phyloP scores from a whole-genome alignment of 2,888 invertebrate genomes.

The Hypomecis punctinalis region DNA sequence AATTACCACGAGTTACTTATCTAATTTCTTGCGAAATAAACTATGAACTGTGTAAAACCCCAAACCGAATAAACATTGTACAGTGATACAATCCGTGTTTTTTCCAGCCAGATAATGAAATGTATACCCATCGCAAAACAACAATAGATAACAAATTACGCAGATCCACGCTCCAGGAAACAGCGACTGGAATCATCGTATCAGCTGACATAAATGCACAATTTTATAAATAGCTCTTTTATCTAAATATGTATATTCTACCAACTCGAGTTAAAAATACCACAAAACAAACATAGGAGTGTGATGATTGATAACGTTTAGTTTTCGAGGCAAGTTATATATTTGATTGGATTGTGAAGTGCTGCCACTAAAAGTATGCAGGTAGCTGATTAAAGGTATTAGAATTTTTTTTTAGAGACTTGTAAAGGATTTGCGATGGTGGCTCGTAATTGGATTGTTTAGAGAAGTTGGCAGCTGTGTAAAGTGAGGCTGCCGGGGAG shows the following conservation, averaged over 20 bases:
- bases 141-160: conserved; percentile 25
- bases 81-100: not conserved
- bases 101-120: conserved; percentile 6
- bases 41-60: too few species aligned
- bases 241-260: conserved; percentile 14
- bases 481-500: conserved; percentile 35
- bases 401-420: too few species aligned
- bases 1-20: too few species aligned
- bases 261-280: conserved; percentile 9
- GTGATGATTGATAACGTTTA: conserved; percentile 35
- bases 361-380: too few species aligned
- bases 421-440: not conserved
- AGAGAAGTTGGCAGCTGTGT: conserved; percentile 13
- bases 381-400: not conserved
- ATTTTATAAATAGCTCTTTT: conserved; percentile 18
- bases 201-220: conserved; percentile 25
- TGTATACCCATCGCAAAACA: conserved; percentile 18
- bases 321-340: conserved; percentile 27
- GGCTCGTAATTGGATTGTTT: not conserved
- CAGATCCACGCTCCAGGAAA: conserved; percentile 26
- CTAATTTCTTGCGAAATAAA: too few species aligned
- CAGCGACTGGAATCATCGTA: conserved; percentile 15
- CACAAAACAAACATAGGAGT: conserved; percentile 15
- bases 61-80: too few species aligned
- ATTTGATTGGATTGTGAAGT: too few species aligned